A percentile compares a stretch with the other conserved stretches of the same genome.
These are phyloP conservation scores for Dryobotodes eremita DNA, from an alignment of 2,888 invertebrate genomes.

Conservation along the genomic window DNA sequence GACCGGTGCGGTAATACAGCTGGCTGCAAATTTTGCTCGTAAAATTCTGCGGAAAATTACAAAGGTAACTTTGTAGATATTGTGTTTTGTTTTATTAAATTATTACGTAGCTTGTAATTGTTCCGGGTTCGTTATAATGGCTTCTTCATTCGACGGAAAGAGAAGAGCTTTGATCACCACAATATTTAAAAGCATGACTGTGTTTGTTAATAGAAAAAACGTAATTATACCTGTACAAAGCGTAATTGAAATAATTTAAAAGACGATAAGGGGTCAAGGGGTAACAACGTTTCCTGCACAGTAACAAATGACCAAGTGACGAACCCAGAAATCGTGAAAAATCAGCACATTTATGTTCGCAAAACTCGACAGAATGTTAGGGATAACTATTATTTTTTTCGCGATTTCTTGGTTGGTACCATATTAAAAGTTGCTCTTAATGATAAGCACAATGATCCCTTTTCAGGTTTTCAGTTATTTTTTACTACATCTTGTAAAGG, in stretches of 20 bases:
- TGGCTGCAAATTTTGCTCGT: constrained; percentile 45
- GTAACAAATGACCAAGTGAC: not conserved
- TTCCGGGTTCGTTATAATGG: not conserved
- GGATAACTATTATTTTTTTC: not conserved
- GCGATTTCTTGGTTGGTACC: too few species aligned
- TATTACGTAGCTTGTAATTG: not conserved
- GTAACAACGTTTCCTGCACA: too few species aligned
- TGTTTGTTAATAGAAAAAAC: too few species aligned
- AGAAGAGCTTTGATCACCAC: not conserved
- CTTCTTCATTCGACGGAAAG: not conserved
- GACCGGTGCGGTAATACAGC: constrained; percentile 13
- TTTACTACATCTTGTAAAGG: not conserved
- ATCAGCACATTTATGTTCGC: not conserved
- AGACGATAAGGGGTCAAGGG: not conserved
- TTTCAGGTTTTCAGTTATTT: not conserved
- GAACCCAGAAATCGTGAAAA: not conserved
- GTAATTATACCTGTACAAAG: not conserved
- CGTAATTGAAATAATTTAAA: not conserved
- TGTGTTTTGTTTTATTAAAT: constrained; percentile 26
- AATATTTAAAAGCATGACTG: not conserved
- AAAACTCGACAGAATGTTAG: too few species aligned
- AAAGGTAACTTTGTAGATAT: constrained; percentile 37
- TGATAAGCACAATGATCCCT: not conserved
- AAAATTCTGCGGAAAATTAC: constrained; percentile 42
- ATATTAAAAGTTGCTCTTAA: too few species aligned